Evolutionary conservation across 2,113 vertebrate species (phyloP), one percentile per base, ranked within the genome.

Genomic region (Pygoscelis antarcticus): DNA sequence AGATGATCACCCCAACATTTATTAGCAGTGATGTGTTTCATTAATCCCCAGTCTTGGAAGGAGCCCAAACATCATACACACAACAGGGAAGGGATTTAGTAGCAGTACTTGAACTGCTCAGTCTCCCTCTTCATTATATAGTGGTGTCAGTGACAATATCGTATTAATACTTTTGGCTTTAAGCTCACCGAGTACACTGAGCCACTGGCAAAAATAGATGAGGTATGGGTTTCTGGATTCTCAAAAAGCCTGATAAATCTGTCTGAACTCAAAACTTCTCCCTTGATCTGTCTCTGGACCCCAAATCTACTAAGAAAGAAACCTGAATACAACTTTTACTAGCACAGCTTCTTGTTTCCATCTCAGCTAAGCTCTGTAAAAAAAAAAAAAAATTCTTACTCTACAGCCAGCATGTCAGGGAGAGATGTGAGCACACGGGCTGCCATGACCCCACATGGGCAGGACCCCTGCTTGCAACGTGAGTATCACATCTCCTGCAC

Each of bases 41-140:
- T 90, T 96, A 96, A 96, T 97, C 66, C n/a, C 25, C 19, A 32
- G 57, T 74, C 91, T 84, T 96, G 95, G 87, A 96, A 94, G 64
- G 36, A 96, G 49, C 78, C 46, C 93, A 93, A 70, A 83, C 54
- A 54, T 54, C 81, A 85, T 7, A 76, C 10, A 25, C 49, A 93
- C 93, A 89, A 76, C 54, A 49, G 90, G 90, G 51, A 89, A 72
- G 46, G 82, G 54, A 80, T 94, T 96, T 92, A 88, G 46, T 23
- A 65, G 66, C 54, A 80, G n/a, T 18, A 58, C n/a, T 91, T 77
- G 55, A 89, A 62, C 78, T 83, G 34, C 40, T 92, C 62, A 5
- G 62, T 72, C 64, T 87, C 68, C 42, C 15, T 75, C 58, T 90
- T 87, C 49, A 51, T 87, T 91, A 83, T 61, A 32, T 7, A 49